A percentile compares a stretch with the other conserved stretches of the same genome.
phyloP scores from a whole-genome alignment of 92 coral and sea anemone species.

The Palythoa grandiflora region DNA sequence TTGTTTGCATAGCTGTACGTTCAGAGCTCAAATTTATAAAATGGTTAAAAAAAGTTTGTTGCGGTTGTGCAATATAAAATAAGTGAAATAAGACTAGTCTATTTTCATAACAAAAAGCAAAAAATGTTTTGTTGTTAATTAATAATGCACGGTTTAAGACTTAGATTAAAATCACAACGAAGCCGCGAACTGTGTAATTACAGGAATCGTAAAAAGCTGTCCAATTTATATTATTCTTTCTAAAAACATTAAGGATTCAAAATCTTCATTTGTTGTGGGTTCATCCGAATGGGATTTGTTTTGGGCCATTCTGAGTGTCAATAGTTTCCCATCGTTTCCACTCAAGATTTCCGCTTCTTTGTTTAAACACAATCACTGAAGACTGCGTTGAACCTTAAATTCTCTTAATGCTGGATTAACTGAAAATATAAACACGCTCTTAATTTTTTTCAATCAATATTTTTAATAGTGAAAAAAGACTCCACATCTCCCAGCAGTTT shows the following conservation, averaged over 20 bases:
- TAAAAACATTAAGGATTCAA: neutral
- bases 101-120: slow-evolving; percentile 16
- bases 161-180: neutral
- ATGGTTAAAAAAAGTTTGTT: too few relatives aligned
- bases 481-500: too few relatives aligned
- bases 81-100: neutral
- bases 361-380: too few relatives aligned
- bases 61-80: too few relatives aligned
- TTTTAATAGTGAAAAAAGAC: too few relatives aligned
- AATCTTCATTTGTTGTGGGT: neutral
- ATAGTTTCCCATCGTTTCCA: too few relatives aligned
- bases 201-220: neutral
- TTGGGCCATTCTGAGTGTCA: neutral
- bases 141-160: slow-evolving; percentile 12
- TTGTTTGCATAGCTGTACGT: neutral
- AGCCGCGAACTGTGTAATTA: neutral
- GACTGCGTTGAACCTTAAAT: too few relatives aligned
- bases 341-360: too few relatives aligned
- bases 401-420: too few relatives aligned
- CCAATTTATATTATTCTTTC: neutral
- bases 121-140: slow-evolving; percentile 4
- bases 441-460: too few relatives aligned
- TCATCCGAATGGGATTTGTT: neutral
- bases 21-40: too few relatives aligned
- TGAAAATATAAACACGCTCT: too few relatives aligned